These are phyloP conservation scores for Plusia festucae DNA, from an alignment of 2,888 invertebrate species.

Conservation along the genomic window DNA sequence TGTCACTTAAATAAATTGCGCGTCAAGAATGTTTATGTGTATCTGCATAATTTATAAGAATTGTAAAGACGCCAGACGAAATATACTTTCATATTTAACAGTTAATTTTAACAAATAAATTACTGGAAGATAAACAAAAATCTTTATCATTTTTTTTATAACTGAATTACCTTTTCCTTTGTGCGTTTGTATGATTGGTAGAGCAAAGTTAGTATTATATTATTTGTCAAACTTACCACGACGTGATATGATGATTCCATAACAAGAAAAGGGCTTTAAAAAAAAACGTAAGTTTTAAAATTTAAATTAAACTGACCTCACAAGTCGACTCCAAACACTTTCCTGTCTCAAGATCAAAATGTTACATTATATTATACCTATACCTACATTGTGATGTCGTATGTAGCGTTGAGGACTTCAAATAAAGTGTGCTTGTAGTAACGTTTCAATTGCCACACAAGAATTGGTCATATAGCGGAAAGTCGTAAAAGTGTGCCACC, in stretches of 20 bases:
- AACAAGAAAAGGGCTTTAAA: no score
- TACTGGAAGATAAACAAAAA: slow-evolving; percentile 26
- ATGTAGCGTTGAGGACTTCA: slow-evolving; percentile 5
- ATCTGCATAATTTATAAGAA: slow-evolving; percentile 41
- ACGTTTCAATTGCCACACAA: slow-evolving; percentile 36
- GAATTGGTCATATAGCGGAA: slow-evolving; percentile 57
- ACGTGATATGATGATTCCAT: no score
- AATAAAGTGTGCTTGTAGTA: slow-evolving; percentile 33
- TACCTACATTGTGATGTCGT: neutral
- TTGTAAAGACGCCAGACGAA: slow-evolving; percentile 55
- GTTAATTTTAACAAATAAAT: slow-evolving; percentile 19
- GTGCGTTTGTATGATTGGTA: no score
- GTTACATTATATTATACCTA: neutral
- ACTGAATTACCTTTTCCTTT: no score
- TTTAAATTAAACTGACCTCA: no score
- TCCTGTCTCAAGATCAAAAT: neutral
- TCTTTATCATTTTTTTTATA: no score
- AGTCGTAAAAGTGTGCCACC: slow-evolving; percentile 65
- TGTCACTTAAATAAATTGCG: slow-evolving; percentile 47
- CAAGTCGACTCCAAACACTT: no score
- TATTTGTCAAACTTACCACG: no score
- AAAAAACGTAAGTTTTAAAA: no score
- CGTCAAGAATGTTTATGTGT: slow-evolving; percentile 37
- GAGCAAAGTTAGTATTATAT: no score
- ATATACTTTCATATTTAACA: slow-evolving; percentile 35